Base-by-base conservation (phyloP, 1,140 invertebrate species). In the Anoplophora glabripennis region DNA sequence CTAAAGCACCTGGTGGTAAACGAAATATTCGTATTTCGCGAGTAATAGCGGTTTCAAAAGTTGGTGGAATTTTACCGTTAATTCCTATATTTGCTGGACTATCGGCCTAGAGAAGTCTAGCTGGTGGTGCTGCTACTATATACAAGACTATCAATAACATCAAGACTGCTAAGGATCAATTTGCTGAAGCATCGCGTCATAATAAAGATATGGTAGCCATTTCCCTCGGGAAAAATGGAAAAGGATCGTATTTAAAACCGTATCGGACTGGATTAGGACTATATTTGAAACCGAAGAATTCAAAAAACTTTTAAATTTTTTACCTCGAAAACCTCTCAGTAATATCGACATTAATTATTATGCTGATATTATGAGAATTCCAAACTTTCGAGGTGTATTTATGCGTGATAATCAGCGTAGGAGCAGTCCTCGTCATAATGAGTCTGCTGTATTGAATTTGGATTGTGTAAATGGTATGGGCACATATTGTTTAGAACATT, bases 21-120 rank as follows among this genome's bases (percentile, higher is more conserved):
- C 38, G 45, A 11, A 61, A 61, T 36, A 45, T 48, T 21, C 42
- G 44, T 3, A 40, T 57, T 37, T 71, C 71, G 5, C 65, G 72
- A 54, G 41, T 74, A 38, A 72, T 76, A 36, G 64, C 69, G 17
- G n/a, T 48, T 11, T 36, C 71, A 2, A 77, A 75, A 70, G 65
- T 60, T 47, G 73, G 74, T 38, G 71, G 70, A 12, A 37, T 75
- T 57, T 53, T 76, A 51, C 73, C 72, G 40, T 41, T 73, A 14
- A 59, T 77, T 33, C 74, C 75, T 34, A 67, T 77, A 54, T 71
- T 76, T 61, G 71, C 73, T 8, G 74, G 70, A 33, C 55, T 77
- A 34, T 70, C 65, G 21, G 75, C 74, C 10, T 36, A 71, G 21
- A 71, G 75, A 17, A 48, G 61, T 12, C 46, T 76, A 37, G 46